These are phyloP conservation scores for Trichonephila inaurata DNA, from an alignment of 1,140 invertebrate species.

Conservation along the genomic window DNA sequence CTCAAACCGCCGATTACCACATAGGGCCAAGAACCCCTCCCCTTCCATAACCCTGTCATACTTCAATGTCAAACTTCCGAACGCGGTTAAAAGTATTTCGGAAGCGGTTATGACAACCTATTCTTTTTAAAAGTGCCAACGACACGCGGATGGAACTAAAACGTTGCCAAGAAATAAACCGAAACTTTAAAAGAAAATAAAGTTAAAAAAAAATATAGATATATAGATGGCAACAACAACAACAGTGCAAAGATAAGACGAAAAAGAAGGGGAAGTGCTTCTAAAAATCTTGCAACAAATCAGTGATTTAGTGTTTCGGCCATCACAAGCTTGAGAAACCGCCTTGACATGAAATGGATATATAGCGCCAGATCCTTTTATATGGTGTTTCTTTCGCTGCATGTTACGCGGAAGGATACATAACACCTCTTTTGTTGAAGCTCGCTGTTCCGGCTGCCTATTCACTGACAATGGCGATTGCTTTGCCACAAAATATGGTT, in stretches of 20 bases:
- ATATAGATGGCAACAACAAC: too few species aligned
- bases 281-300: slow-evolving; percentile 60
- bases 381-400: neutral
- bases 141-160: slow-evolving; percentile 37
- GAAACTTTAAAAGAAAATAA: neutral
- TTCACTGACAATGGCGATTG: slow-evolving; percentile 74
- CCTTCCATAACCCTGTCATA: neutral
- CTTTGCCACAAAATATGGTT: slow-evolving; percentile 72
- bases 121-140: slow-evolving; percentile 56
- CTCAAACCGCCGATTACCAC: slow-evolving; percentile 36
- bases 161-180: slow-evolving; percentile 7
- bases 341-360: slow-evolving; percentile 20
- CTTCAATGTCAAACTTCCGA: slow-evolving; percentile 57
- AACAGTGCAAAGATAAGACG: slow-evolving; percentile 4
- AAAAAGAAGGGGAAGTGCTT: slow-evolving; percentile 9
- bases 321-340: slow-evolving; percentile 42
- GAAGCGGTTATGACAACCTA: slow-evolving; percentile 53
- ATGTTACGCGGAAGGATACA: slow-evolving; percentile 66
- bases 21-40: neutral
- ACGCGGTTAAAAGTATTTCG: slow-evolving; percentile 30
- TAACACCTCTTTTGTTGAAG: slow-evolving; percentile 56
- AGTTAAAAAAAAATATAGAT: neutral
- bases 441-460: slow-evolving; percentile 52
- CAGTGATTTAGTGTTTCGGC: slow-evolving; percentile 41
- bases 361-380: slow-evolving; percentile 2